phyloP scores from a whole-genome alignment of 2,888 invertebrate genomes.

The Coecobrya sp. region DNA sequence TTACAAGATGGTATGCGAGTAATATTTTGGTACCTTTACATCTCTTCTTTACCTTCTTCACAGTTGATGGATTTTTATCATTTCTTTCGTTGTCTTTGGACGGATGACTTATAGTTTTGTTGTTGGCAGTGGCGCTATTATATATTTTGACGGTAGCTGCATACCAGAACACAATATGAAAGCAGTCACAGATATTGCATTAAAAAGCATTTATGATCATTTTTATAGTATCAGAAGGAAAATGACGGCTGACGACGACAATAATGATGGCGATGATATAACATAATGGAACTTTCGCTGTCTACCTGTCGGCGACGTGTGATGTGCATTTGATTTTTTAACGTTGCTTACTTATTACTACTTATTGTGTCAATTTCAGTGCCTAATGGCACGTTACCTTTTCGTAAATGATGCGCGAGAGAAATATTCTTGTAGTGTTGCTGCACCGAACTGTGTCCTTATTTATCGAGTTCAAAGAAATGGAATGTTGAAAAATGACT shows the following conservation, averaged over 20 bases:
- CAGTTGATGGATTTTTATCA: constrained; percentile 49
- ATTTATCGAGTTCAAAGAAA: neutral
- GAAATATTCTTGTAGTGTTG: neutral
- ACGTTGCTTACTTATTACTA: constrained; percentile 16
- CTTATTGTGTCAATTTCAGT: constrained; percentile 3
- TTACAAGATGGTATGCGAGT: constrained; percentile 16
- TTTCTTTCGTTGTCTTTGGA: constrained; percentile 7
- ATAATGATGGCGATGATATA: constrained; percentile 25
- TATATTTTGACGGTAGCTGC: constrained; percentile 32
- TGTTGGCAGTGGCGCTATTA: constrained; percentile 40
- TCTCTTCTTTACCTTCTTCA: neutral
- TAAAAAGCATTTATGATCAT: constrained; percentile 4
- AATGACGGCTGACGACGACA: neutral
- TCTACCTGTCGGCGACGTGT: constrained; percentile 60
- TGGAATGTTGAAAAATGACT: constrained; percentile 71
- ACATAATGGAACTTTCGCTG: constrained; percentile 67
- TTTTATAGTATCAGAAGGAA: constrained; percentile 10
- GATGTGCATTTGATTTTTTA: neutral
- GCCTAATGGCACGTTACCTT: constrained; percentile 2
- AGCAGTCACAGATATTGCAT: neutral
- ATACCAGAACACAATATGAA: neutral
- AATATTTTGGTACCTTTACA: constrained; percentile 21
- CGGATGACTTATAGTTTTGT: constrained; percentile 12
- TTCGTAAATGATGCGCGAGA: neutral
- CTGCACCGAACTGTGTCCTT: neutral